Base-by-base conservation (phyloP, 2,888 invertebrate genomes). In the Agonopterix heracliana region DNA sequence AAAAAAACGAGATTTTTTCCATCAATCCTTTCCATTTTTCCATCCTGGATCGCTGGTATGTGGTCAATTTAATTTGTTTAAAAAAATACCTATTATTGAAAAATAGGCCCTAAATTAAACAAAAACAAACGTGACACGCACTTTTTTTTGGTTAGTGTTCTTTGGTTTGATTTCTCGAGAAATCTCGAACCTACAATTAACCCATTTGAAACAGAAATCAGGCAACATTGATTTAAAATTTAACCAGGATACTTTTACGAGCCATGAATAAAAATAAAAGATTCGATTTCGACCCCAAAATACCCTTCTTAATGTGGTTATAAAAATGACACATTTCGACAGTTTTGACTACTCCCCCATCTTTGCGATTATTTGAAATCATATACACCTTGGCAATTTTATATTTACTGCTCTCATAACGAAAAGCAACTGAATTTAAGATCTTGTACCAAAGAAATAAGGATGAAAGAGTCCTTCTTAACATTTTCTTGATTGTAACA, bases 321-420 rank as follows among this genome's bases (percentile, higher is more conserved):
- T 82, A 81, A 81, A 81, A 74, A 65, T 66, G 68, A 71, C 76
- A 76, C 76, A 77, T 78, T 75, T 72, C 62, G 59, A 71, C 60
- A 61, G 70, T 68, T 76, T 71, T 60, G 59, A 71, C 59, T 63
- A 64, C 74, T 66, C 73, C 79, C 75, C 68, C 66, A 66, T 66
- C 66, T 74, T 71, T 67, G 67, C 68, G 67, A 74, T 73, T 74
- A 73, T 76, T 78, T 69, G 68, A 76, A 74, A 74, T 69, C 66
- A 61, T 65, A 66, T 63, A 64, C 53, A 55, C 49, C 51, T 56
- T 52, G 12, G 55, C 58, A 54, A 54, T 38, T 43, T 52, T 51
- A 38, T 11, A 34, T 38, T 53, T 55, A 46, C 26, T 50, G 12
- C 41, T 41, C 11, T n/a, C 9, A 10, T 12, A 12, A 41, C 41